phyloP scores from a whole-genome alignment of 2,113 vertebrate genomes.

The Neolamprologus toae region DNA sequence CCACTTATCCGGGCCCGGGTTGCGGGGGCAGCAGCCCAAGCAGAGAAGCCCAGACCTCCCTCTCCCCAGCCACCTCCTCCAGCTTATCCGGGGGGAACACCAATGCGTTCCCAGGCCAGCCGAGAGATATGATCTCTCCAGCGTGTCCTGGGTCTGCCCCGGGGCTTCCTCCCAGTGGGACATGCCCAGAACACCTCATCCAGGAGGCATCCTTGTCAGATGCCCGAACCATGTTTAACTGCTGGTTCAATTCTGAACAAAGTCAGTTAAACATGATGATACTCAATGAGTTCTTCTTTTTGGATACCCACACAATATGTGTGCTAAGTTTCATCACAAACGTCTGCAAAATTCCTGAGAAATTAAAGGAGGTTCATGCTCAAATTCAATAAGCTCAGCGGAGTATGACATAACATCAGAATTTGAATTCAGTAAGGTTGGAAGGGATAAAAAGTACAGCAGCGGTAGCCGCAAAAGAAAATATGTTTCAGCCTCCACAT shows the following conservation, averaged over 20 bases:
- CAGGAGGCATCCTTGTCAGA: not conserved
- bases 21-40: rapidly evolving
- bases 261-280: not conserved
- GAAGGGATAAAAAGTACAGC: not conserved
- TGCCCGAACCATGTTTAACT: not conserved
- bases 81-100: not conserved
- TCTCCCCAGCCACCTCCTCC: not conserved
- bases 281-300: not conserved
- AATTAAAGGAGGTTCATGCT: not conserved
- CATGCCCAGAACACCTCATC: not conserved
- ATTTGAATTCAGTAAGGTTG: not conserved
- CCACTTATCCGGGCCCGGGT: rapidly evolving
- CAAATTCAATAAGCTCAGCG: not conserved
- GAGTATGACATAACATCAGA: not conserved
- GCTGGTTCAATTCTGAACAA: not conserved
- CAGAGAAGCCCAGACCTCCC: not conserved
- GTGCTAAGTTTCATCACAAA: not conserved
- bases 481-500: not conserved
- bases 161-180: not conserved
- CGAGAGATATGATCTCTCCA: not conserved
- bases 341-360: not conserved
- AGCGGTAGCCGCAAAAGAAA: not conserved
- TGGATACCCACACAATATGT: not conserved
- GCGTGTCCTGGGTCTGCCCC: not conserved
- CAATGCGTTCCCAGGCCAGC: not conserved